phyloP scores from a whole-genome alignment of 2,888 invertebrate species.

The Lasioglossum zephyrum region DNA sequence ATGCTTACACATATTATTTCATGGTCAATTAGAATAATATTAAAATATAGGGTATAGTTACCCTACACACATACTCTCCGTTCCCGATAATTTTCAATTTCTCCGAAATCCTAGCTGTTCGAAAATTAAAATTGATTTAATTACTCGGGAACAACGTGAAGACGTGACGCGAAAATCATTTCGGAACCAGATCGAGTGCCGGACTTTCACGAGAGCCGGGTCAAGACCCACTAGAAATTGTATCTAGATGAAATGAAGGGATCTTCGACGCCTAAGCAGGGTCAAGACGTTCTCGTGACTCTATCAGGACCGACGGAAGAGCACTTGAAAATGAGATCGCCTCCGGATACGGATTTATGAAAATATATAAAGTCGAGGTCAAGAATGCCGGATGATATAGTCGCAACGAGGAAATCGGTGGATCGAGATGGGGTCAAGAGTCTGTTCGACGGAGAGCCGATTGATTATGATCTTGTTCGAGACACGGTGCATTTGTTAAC shows the following conservation, averaged over 20 bases:
- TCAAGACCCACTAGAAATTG: slow-evolving; percentile 37
- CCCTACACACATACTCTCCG: no score
- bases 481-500: not conserved
- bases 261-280: slow-evolving; percentile 16
- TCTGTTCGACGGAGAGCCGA: not conserved
- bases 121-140: not conserved
- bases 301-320: not conserved
- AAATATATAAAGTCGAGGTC: slow-evolving; percentile 37
- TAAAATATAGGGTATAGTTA: no score
- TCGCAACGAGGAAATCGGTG: not conserved
- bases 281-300: slow-evolving; percentile 8
- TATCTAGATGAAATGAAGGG: slow-evolving; percentile 35
- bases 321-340: slow-evolving; percentile 19
- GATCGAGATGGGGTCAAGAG: slow-evolving; percentile 41
- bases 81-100: no score
- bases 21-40: no score
- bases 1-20: no score
- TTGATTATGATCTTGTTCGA: not conserved
- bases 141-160: not conserved
- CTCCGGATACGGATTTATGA: slow-evolving; percentile 1
- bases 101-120: no score
- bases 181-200: slow-evolving; percentile 5
- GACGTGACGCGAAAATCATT: not conserved
- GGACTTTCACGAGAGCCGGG: not conserved
- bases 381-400: slow-evolving; percentile 7